These are phyloP conservation scores for Zaprionus nigranus DNA, from an alignment of 1,140 invertebrate species.

Conservation along the genomic window DNA sequence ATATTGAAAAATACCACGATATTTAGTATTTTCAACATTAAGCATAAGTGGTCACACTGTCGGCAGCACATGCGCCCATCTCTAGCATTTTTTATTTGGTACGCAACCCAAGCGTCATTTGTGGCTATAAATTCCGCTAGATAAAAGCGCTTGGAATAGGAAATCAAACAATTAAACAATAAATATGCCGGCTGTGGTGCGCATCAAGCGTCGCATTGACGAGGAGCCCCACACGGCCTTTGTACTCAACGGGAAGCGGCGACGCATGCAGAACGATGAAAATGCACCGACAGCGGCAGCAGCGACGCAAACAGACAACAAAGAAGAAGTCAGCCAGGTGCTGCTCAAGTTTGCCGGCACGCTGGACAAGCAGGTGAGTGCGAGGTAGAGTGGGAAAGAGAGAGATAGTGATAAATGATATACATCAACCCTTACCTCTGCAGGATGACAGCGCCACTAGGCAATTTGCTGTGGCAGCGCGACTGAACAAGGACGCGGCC, in stretches of 20 bases:
- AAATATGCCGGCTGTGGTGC: conserved; percentile 86
- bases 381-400: not conserved
- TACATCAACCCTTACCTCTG: not conserved
- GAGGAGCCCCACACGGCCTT: conserved; percentile 86
- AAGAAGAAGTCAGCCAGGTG: conserved; percentile 83
- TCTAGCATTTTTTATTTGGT: conserved; percentile 14
- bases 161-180: conserved; percentile 16
- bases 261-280: conserved; percentile 79
- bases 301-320: conserved; percentile 25
- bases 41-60: conserved; percentile 6
- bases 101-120: conserved; percentile 18
- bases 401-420: not conserved
- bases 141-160: conserved; percentile 7
- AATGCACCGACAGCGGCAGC: conserved; percentile 19
- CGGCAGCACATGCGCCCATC: conserved; percentile 1
- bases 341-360: conserved; percentile 87
- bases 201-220: conserved; percentile 86
- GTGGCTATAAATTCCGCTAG: conserved; percentile 19
- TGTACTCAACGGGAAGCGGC: conserved; percentile 86
- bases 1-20: not conserved
- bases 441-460: conserved; percentile 79
- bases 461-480: conserved; percentile 83
- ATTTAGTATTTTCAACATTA: not conserved
- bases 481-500: conserved; percentile 79
- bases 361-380: conserved; percentile 80